phyloP scores from a whole-genome alignment of 2,113 vertebrate genomes.

The Notothenia coriiceps region DNA sequence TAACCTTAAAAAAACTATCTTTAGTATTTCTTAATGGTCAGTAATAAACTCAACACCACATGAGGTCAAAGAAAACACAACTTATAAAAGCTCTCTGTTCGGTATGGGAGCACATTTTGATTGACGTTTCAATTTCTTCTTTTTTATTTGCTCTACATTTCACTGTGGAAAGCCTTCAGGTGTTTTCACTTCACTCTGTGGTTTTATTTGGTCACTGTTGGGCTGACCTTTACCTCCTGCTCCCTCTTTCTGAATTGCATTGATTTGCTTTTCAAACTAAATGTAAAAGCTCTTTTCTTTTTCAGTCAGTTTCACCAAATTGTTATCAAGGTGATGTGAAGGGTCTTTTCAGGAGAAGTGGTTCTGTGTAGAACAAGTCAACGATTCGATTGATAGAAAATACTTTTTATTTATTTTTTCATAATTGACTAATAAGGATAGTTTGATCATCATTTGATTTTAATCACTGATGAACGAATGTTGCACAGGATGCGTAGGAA shows the following conservation, averaged over 20 bases:
- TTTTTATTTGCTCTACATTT: not conserved
- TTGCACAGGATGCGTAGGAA: no score
- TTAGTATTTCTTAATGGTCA: no score
- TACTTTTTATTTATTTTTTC: no score
- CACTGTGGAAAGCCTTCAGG: not conserved
- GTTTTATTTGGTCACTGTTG: slow-evolving; percentile 2
- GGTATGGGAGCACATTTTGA: not conserved
- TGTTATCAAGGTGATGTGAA: not conserved
- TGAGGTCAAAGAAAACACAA: not conserved
- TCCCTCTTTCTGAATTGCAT: slow-evolving; percentile 24
- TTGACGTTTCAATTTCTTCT: not conserved
- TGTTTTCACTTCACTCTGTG: slow-evolving; percentile 13
- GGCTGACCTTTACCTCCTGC: slow-evolving; percentile 58
- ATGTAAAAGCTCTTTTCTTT: slow-evolving; percentile 21
- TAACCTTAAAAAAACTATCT: no score
- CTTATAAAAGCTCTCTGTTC: not conserved
- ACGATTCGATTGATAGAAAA: no score
- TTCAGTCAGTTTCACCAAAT: not conserved
- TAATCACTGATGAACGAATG: no score
- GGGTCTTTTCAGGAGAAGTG: not conserved
- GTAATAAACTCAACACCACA: not conserved
- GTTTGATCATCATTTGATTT: no score
- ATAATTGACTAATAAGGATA: no score
- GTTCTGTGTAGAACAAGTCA: not conserved
- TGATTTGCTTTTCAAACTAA: slow-evolving; percentile 54